Evolutionary conservation across 2,888 invertebrate genomes (phyloP).

Genomic region (Camponotus fellah): DNA sequence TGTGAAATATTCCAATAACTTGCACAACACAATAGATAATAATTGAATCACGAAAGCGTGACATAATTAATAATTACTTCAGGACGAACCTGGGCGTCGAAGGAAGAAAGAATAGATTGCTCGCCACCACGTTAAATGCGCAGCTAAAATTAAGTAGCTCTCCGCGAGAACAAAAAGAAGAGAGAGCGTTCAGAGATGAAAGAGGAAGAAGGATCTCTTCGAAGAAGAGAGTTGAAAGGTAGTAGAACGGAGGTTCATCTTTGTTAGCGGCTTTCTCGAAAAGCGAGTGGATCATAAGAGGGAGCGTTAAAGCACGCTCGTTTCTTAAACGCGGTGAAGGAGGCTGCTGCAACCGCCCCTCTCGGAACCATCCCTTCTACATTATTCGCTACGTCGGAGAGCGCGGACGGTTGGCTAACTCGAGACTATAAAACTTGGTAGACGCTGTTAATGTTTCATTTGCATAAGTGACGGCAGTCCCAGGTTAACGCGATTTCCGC

Average conservation of each 20-base stretch:
- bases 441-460: slow-evolving; percentile 77
- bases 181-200: slow-evolving; percentile 37
- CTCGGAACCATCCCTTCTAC: neutral
- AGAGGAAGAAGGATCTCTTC: slow-evolving; percentile 7
- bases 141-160: slow-evolving; percentile 70
- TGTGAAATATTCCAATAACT: neutral
- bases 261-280: slow-evolving; percentile 70
- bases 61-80: slow-evolving; percentile 5
- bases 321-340: slow-evolving; percentile 69
- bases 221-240: slow-evolving; percentile 46
- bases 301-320: slow-evolving; percentile 73
- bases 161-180: slow-evolving; percentile 30
- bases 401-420: slow-evolving; percentile 59
- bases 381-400: slow-evolving; percentile 38
- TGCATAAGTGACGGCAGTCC: slow-evolving; percentile 73
- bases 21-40: neutral
- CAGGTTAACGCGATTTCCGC: slow-evolving; percentile 70
- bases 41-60: slow-evolving; percentile 9
- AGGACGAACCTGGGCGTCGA: neutral
- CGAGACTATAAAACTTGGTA: slow-evolving; percentile 75
- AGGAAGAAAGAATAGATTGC: slow-evolving; percentile 57
- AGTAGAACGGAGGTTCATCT: slow-evolving; percentile 77
- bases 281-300: slow-evolving; percentile 74
- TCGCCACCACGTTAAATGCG: slow-evolving; percentile 68
- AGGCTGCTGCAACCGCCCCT: slow-evolving; percentile 32